Base-by-base conservation (phyloP, 2,888 invertebrate species). In the Sesia bembeciformis region DNA sequence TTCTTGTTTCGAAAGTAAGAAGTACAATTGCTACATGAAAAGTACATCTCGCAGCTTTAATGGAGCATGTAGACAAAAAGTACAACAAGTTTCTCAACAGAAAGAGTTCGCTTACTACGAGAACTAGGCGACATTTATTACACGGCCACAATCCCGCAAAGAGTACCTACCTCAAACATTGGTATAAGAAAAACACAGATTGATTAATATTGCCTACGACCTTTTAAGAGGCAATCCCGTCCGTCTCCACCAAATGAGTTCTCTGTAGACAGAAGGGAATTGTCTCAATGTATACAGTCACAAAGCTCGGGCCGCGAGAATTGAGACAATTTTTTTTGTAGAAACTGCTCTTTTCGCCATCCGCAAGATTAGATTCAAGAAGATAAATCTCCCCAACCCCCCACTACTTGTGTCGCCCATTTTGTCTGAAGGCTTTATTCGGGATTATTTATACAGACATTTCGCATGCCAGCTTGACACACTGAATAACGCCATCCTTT, bases 301-400 rank as follows among this genome's bases (percentile, higher is more conserved):
- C 65, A 53, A 40, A 63, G 65, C 62, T 64, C 60, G 64, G 62
- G 62, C 70, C 72, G 69, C 72, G 70, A 71, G 70, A 77, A 78
- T 74, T 73, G 74, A 78, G 76, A 80, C 74, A 56, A 67, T 64
- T 63, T 64, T 80, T 79, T 81, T 75, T 80, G 76, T 77, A 76
- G 68, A 78, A 81, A 80, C 77, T 81, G 81, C 80, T 84, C 80
- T 78, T 82, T 84, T 82, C 77, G 73, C 81, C 78, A 85, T 84
- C 81, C 83, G 68, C 82, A 81, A 87, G 84, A 87, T 86, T 86
- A 86, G 81, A 87, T 85, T 84, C 84, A 75, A 79, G 80, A 71
- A 81, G 78, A 87, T 88, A 88, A 85, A 87, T 88, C 84, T 83
- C 72, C 76, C 73, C 70, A 74, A 73, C 76, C 78, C 73, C 76